Evolutionary conservation across 2,888 invertebrate genomes (phyloP), one percentile per base, ranked within the genome.

Genomic region (Muscina levida): DNA sequence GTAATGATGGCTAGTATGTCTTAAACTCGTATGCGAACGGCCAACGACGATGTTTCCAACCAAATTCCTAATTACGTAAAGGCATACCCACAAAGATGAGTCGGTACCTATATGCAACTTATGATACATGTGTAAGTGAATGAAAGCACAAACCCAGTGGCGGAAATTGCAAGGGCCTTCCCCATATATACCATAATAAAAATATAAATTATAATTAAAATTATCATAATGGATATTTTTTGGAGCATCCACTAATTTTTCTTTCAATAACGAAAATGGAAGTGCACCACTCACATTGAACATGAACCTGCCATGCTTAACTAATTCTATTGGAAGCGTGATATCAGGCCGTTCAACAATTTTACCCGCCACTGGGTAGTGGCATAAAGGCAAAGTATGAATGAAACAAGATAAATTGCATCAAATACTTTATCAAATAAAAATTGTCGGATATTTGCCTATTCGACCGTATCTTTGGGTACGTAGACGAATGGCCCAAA

Each of bases 381-480:
- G n/a, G n/a, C n/a, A n/a, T n/a, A n/a, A n/a, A n/a, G n/a, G n/a
- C n/a, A 17, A 39, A 22, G 11, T 22, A 68, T 71, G 71, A 71
- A 71, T 71, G 71, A 44, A 71, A 70, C 3, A 71, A 57, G 71
- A 57, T 57, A 71, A 56, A 46, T 70, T 70, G 57, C 44, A 57
- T 48, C 57, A 71, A 57, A 71, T n/a, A 59, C 31, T 57, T 46
- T 24, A 57, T 57, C 44, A 57, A 68, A 51, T 10, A 22, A 53
- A 68, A 53, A 53, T 68, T 39, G 39, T 19, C 1, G 48, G 2
- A 22, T 39, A 51, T 67, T 48, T 48, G 48, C 6, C 22, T 46
- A 46, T 46, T 65, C 13, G 31, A 31, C 3, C 8, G 31, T 8
- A 37, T 53, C n/a, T 68, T 22, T 5, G 13, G n/a, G 2, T 48